Evolutionary conservation across 2,888 invertebrate genomes (phyloP).

Genomic region (Carpatolechia fugitivella): DNA sequence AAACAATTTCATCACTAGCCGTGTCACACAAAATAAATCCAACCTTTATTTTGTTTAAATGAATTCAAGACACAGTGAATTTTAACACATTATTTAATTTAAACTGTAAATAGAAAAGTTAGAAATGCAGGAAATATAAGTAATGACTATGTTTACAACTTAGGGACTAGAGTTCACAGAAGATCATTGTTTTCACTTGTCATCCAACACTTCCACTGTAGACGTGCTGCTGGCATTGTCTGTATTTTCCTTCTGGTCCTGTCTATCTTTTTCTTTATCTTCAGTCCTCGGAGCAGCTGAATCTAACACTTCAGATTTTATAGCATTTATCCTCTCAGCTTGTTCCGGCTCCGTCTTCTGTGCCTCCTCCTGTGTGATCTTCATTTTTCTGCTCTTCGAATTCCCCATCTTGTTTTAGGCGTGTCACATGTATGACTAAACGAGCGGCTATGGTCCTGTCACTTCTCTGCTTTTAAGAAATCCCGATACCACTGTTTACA

Average conservation of each 20-base stretch:
- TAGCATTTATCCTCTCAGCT: conserved; percentile 47
- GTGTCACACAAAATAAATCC: not conserved
- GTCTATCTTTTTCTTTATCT: conserved; percentile 34
- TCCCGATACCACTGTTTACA: conserved; percentile 21
- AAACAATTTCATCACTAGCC: too few species aligned
- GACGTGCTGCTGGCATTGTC: conserved; percentile 68
- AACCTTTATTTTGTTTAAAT: not conserved
- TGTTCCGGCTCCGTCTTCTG: not conserved
- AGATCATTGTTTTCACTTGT: conserved; percentile 47
- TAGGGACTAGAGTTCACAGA: conserved; percentile 6
- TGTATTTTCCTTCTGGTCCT: conserved; percentile 35
- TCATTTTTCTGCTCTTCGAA: conserved; percentile 66
- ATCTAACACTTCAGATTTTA: conserved; percentile 55
- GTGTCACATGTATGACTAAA: conserved; percentile 16
- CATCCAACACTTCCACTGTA: conserved; percentile 70
- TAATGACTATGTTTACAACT: conserved; percentile 1
- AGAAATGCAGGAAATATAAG: not conserved
- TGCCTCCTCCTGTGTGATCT: conserved; percentile 54
- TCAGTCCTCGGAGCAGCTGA: conserved; percentile 20
- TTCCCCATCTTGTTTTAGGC: conserved; percentile 59
- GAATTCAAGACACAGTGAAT: not conserved
- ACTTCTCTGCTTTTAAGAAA: not conserved
- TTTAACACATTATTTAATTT: not conserved
- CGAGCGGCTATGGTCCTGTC: not conserved
- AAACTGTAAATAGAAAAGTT: not conserved